These are phyloP conservation scores for Pterobdella sp. DNA, from an alignment of 2,888 invertebrate species.

Conservation along the genomic window DNA sequence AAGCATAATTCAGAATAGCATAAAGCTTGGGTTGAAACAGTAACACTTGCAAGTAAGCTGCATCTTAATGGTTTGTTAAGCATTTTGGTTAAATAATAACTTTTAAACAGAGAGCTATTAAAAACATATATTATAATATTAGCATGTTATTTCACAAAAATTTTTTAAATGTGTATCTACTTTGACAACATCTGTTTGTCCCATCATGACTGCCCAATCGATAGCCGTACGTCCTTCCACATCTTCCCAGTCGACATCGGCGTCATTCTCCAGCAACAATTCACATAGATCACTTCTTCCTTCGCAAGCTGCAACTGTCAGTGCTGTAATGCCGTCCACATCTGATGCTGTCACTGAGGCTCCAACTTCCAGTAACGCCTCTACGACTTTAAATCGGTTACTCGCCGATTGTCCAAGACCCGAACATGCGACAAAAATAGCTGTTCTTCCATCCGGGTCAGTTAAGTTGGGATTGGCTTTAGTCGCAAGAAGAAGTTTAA, in stretches of 20 bases:
- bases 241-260: slow-evolving; percentile 82
- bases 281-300: slow-evolving; percentile 62
- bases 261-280: slow-evolving; percentile 78
- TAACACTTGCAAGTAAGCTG: no score
- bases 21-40: no score
- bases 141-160: no score
- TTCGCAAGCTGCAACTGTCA: slow-evolving; percentile 50
- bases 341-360: slow-evolving; percentile 49
- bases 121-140: no score
- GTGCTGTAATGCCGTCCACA: slow-evolving; percentile 50
- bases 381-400: slow-evolving; percentile 42
- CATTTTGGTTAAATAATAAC: no score
- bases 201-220: slow-evolving; percentile 65
- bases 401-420: slow-evolving; percentile 39
- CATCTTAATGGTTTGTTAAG: no score
- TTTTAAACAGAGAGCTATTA: no score
- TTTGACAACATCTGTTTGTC: slow-evolving; percentile 76
- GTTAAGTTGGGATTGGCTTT: slow-evolving; percentile 56
- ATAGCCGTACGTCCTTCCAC: slow-evolving; percentile 46
- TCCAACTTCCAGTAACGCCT: slow-evolving; percentile 46
- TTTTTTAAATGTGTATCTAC: no score
- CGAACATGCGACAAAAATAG: slow-evolving; percentile 61
- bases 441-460: slow-evolving; percentile 83
- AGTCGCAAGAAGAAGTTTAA: slow-evolving; percentile 55
- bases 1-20: no score